Evolutionary conservation across 2,797 vertebrate species (phyloP).

Genomic region (Zenarchopterus dispar): DNA sequence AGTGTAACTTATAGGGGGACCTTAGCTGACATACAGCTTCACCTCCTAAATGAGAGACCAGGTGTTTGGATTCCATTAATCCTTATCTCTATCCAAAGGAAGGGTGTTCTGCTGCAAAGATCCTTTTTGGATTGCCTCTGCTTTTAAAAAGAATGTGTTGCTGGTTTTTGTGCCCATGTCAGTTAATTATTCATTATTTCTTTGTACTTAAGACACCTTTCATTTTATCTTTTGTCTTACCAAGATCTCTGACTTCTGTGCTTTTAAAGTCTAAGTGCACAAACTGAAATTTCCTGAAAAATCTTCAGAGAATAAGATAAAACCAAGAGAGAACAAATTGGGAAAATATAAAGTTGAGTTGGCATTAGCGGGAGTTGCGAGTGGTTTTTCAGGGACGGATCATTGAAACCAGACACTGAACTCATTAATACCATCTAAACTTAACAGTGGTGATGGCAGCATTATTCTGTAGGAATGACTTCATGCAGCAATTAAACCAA

Average conservation of each 20-base stretch:
- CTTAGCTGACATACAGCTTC: constrained; percentile 60
- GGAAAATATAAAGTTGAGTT: too few relatives aligned
- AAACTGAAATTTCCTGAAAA: too few relatives aligned
- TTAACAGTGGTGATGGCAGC: constrained; percentile 7
- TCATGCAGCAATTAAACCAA: too few relatives aligned
- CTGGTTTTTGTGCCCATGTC: constrained; percentile 21
- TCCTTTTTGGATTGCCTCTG: constrained; percentile 51
- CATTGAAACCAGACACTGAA: not conserved
- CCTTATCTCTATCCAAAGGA: constrained; percentile 51
- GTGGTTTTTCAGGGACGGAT: too few relatives aligned
- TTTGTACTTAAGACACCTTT: constrained; percentile 19
- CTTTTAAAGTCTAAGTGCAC: too few relatives aligned
- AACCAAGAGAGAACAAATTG: not conserved
- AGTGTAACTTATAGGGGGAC: constrained; percentile 47
- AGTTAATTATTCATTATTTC: constrained; percentile 40
- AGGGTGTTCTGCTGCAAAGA: constrained; percentile 42
- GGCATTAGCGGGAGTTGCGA: too few relatives aligned
- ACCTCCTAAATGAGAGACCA: constrained; percentile 51
- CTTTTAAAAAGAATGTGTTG: constrained; percentile 51
- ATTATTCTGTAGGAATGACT: not conserved
- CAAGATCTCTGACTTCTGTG: too few relatives aligned
- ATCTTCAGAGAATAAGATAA: too few relatives aligned
- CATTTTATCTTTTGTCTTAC: constrained; percentile 38
- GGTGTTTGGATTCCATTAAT: constrained; percentile 68
- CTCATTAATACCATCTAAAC: constrained; percentile 8